Percentiles rank a stretch among this genome's conserved stretches.
Conservation (phyloP, 2,888 invertebrate species). For the Cerastis rubricosa region DNA sequence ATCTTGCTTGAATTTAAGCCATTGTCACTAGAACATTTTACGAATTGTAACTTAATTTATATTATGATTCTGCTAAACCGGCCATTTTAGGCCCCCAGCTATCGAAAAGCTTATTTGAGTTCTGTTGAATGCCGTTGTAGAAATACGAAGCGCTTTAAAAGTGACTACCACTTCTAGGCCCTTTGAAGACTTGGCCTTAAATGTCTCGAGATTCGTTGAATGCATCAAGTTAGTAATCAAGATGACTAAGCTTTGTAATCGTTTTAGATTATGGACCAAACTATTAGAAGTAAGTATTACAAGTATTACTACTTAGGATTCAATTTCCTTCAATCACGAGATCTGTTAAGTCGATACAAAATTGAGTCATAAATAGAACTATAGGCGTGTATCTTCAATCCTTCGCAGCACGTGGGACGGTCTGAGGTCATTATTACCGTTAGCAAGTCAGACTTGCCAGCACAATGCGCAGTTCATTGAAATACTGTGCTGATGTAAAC, state of each 20-base stretch:
- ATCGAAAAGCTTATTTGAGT: neutral
- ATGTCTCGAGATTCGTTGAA: neutral
- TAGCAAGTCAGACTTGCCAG: conserved; percentile 58
- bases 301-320: neutral
- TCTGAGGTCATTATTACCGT: conserved; percentile 71
- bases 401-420: conserved; percentile 65
- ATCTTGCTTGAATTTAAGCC: neutral
- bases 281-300: neutral
- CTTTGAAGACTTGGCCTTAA: neutral
- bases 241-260: neutral
- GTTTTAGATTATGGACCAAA: neutral
- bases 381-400: conserved; percentile 34
- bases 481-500: conserved; percentile 40
- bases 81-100: neutral
- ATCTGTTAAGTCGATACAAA: conserved; percentile 1
- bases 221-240: neutral
- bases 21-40: neutral
- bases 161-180: neutral
- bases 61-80: too few species aligned
- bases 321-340: neutral
- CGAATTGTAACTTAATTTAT: neutral
- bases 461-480: conserved; percentile 55
- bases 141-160: neutral
- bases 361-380: conserved; percentile 42
- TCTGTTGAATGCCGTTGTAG: neutral